Evolutionary conservation across 2,797 vertebrate genomes (phyloP).

Genomic region (Mus spretus): DNA sequence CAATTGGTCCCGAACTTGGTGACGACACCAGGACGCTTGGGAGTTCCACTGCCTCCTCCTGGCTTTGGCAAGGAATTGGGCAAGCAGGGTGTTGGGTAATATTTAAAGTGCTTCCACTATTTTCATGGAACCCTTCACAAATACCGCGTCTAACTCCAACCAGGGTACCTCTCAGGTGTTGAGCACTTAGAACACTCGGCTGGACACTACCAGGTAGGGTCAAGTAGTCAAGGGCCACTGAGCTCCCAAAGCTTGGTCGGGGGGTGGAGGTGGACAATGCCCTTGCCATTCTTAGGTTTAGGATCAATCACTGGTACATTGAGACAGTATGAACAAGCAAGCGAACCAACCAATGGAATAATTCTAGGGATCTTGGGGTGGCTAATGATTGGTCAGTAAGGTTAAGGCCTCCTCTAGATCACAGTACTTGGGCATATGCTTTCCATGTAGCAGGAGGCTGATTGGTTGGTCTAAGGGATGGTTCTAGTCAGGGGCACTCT

Average conservation of each 20-base stretch:
- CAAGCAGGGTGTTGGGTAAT: neutral
- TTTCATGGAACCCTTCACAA: neutral
- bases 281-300: neutral
- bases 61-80: neutral
- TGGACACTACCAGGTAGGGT: neutral
- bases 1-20: conserved; percentile 24
- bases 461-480: neutral
- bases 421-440: neutral
- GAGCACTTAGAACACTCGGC: accelerated
- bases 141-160: neutral
- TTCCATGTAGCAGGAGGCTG: neutral
- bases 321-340: neutral
- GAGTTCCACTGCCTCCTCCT: neutral
- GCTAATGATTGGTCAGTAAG: neutral
- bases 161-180: neutral
- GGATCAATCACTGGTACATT: no score
- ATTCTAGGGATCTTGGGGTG: neutral
- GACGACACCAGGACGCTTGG: conserved; percentile 20
- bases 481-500: neutral
- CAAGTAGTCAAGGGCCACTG: neutral
- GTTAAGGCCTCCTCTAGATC: neutral
- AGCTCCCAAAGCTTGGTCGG: neutral
- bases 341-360: neutral
- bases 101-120: neutral
- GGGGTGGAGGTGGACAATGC: no score